Base-by-base conservation (phyloP, 2,113 vertebrate species). In the Vidua chalybeata region DNA sequence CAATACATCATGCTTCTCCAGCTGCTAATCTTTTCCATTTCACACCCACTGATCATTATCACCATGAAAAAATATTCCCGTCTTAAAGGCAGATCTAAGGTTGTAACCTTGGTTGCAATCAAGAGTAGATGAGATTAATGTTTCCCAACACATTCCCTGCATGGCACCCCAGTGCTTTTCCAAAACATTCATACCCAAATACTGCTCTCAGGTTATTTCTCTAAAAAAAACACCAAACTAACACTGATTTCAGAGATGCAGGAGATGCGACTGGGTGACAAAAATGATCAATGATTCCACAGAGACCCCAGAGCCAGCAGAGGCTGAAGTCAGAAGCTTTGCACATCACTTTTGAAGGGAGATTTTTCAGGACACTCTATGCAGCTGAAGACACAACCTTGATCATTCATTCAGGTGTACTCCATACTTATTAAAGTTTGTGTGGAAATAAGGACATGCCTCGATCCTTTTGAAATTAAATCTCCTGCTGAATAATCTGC, bases 51-150 rank as follows among this genome's bases (percentile, higher is more conserved):
- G 96, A 95, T 84, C 45, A 63, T 56, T 93, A 97, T 52, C 85
- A 37, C n/a, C 5, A 4, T 35, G 72, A 91, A 92, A 80, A 96
- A 94, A 85, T 88, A 89, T 63, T 82, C 89, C 41, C 2, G 1
- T 96, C 87, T 94, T 91, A 79, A 95, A 96, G 93, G 81, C 67
- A 91, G 89, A 96, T 96, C 94, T 91, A 54, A 93, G 81, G 91
- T 72, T 95, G 62, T 27, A 94, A 73, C 67, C 74, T 54, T 79
- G 58, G 91, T 19, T 75, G 84, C 56, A 92, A 89, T 75, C 80
- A 68, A 76, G 63, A 64, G 49, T 81, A 55, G 67, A 80, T 48
- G 76, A 90, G 49, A 37, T 61, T 75, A 62, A 74, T 41, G 45
- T 61, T 89, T 91, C 77, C 74, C 31, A 61, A 4, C 11, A 10